These are phyloP conservation scores for Stichopus chloronotus DNA, from an alignment of 35 echinoderm and acorn worm species.

Conservation along the genomic window DNA sequence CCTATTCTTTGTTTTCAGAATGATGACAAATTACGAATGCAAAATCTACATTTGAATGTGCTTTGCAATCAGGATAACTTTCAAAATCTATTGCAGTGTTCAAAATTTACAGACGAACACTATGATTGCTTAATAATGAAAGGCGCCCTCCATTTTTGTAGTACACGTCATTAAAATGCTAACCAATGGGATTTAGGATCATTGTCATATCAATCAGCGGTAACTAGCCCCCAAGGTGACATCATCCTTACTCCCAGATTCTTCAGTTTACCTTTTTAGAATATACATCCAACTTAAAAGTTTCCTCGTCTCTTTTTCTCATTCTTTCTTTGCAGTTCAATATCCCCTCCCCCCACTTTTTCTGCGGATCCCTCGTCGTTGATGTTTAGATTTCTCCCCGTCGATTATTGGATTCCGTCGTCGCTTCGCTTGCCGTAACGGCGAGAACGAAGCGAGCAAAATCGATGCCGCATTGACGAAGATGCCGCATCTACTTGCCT, in stretches of 20 bases:
- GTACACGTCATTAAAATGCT: neutral
- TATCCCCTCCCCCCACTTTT: neutral
- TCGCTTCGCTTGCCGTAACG: slow-evolving; percentile 50
- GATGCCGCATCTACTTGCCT: slow-evolving; percentile 46
- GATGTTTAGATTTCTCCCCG: slow-evolving; percentile 40
- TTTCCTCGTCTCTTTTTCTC: neutral
- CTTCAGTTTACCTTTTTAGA: neutral
- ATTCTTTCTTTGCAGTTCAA: slow-evolving; percentile 26
- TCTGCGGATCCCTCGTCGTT: slow-evolving; percentile 1
- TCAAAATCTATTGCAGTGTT: no score
- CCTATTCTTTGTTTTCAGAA: no score
- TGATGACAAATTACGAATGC: no score
- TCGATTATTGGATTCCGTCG: slow-evolving; percentile 53
- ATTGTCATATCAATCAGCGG: slow-evolving; percentile 46
- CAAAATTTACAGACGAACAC: no score
- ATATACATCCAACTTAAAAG: neutral
- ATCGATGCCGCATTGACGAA: slow-evolving; percentile 34
- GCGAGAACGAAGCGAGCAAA: slow-evolving; percentile 42
- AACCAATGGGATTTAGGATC: slow-evolving; percentile 9
- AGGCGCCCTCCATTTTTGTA: neutral
- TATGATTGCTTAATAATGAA: neutral
- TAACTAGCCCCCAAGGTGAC: neutral
- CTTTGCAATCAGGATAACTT: no score
- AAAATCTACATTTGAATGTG: no score
- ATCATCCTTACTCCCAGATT: slow-evolving; percentile 7